Conservation (phyloP, 2,888 invertebrate species). For the Oxyscelio sp. region DNA sequence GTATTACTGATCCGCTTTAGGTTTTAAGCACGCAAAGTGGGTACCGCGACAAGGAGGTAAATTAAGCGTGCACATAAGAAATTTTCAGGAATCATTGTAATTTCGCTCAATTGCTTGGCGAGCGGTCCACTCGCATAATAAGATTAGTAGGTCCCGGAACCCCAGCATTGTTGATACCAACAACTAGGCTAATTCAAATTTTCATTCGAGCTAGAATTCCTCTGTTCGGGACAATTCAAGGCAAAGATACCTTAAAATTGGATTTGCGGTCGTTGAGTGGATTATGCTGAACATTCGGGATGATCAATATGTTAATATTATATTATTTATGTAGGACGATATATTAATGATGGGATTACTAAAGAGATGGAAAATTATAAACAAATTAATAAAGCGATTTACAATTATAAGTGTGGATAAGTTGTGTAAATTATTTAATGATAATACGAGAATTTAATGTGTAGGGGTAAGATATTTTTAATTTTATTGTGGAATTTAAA, state of each 20-base stretch:
- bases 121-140: constrained; percentile 47
- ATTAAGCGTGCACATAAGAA: constrained; percentile 66
- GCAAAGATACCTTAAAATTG: constrained; percentile 54
- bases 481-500: too few relatives aligned
- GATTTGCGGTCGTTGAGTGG: constrained; percentile 45
- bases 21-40: constrained; percentile 72
- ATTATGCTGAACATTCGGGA: constrained; percentile 41
- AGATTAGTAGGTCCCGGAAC: constrained; percentile 56
- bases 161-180: constrained; percentile 53
- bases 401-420: too few relatives aligned
- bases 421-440: too few relatives aligned
- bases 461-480: too few relatives aligned
- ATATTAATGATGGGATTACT: too few relatives aligned
- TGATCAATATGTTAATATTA: constrained; percentile 29
- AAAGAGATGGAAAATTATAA: too few relatives aligned
- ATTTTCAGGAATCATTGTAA: constrained; percentile 59
- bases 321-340: too few relatives aligned
- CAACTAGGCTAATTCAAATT: constrained; percentile 47
- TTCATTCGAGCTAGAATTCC: background rate
- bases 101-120: constrained; percentile 66
- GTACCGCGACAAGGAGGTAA: constrained; percentile 71
- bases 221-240: constrained; percentile 10
- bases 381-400: too few relatives aligned
- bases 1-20: constrained; percentile 72
- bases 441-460: too few relatives aligned